Conservation (phyloP, 2,888 invertebrate species). For the Chouioia cunea region DNA sequence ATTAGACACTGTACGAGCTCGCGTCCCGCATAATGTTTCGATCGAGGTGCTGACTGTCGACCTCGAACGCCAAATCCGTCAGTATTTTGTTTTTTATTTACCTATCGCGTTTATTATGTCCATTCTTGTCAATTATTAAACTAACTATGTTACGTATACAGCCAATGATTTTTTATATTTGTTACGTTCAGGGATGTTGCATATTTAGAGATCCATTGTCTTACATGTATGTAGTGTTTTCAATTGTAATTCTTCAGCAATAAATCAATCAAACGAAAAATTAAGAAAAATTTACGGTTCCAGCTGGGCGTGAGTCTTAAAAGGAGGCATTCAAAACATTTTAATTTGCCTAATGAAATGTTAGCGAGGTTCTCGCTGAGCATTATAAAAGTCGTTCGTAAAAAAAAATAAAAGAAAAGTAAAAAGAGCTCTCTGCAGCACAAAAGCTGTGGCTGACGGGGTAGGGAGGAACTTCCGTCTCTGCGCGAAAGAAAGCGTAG, state of each 20-base stretch:
- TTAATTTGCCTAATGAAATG: constrained; percentile 46
- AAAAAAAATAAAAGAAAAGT: constrained; percentile 1
- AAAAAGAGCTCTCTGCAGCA: not conserved
- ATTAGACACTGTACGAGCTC: not conserved
- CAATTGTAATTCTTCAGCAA: too few species aligned
- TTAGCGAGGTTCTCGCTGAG: constrained; percentile 1
- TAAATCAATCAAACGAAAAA: too few species aligned
- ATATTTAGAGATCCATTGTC: too few species aligned
- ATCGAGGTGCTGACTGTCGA: too few species aligned
- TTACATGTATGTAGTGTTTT: too few species aligned
- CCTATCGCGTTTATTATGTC: constrained; percentile 32
- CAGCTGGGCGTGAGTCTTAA: constrained; percentile 13
- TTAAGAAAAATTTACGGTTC: not conserved
- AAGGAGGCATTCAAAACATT: constrained; percentile 41
- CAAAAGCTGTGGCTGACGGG: not conserved
- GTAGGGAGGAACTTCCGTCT: constrained; percentile 4
- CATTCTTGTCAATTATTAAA: constrained; percentile 54
- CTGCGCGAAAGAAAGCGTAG: constrained; percentile 23
- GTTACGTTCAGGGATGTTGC: too few species aligned
- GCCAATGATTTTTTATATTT: constrained; percentile 49
- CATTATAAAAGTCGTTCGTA: constrained; percentile 11
- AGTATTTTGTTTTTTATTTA: constrained; percentile 27
- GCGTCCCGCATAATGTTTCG: constrained; percentile 24
- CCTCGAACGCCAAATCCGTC: constrained; percentile 34
- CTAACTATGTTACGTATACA: constrained; percentile 35